These are phyloP conservation scores for Spermophilus dauricus DNA, from an alignment of 2,113 vertebrate genomes.

Conservation along the genomic window DNA sequence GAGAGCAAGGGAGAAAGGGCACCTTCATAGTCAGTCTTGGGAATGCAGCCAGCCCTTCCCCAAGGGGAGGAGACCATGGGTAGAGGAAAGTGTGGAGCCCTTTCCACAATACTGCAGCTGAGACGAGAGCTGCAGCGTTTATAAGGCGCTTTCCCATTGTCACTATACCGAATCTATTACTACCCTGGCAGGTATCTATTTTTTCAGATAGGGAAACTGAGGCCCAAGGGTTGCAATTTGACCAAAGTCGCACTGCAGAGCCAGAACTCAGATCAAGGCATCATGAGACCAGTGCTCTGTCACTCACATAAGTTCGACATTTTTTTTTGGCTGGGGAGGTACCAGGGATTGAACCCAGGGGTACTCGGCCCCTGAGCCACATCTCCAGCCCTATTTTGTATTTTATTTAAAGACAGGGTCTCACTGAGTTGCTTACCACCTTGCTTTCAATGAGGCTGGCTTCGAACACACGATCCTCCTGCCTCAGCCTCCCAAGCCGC, in stretches of 20 bases:
- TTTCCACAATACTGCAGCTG: neutral
- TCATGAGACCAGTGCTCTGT: neutral
- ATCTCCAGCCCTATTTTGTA: too few species aligned
- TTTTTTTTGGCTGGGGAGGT: neutral
- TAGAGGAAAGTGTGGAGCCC: neutral
- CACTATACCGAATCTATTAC: accelerated
- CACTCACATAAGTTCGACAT: neutral
- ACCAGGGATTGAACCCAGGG: too few species aligned
- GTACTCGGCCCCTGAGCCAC: too few species aligned
- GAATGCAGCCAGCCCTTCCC: neutral
- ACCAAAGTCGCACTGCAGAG: neutral
- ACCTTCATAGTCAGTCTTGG: constrained; percentile 42
- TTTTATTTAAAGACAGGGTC: too few species aligned
- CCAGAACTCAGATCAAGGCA: neutral
- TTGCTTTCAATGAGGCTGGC: too few species aligned
- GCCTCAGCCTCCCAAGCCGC: too few species aligned
- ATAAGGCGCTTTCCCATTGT: neutral
- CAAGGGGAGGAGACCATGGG: too few species aligned
- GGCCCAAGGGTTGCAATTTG: neutral
- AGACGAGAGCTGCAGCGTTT: neutral
- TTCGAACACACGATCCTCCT: too few species aligned
- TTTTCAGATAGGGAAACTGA: constrained; percentile 37
- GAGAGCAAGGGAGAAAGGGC: neutral
- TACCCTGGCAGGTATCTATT: neutral
- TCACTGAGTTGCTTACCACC: too few species aligned